A percentile compares a stretch with the other conserved stretches of the same genome.
phyloP scores from a whole-genome alignment of 2,888 invertebrate genomes.

The Oscheius sp. region DNA sequence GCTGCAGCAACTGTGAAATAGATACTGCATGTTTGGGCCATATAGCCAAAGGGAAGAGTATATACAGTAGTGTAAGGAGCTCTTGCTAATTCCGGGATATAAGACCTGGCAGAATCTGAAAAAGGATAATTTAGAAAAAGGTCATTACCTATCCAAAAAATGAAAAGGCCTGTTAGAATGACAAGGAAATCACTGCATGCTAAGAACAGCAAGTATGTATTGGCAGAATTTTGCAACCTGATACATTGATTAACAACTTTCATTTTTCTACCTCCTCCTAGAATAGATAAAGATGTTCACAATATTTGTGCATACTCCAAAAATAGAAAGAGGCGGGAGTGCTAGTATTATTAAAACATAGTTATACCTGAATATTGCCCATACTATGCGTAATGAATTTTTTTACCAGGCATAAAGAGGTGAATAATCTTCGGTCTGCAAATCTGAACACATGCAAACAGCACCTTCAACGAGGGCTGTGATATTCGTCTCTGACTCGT shows the following conservation, averaged over 20 bases:
- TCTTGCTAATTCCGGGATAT: constrained; percentile 62
- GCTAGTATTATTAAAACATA: constrained; percentile 63
- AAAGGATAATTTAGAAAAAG: background rate
- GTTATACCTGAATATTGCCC: constrained; percentile 45
- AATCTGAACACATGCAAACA: constrained; percentile 65
- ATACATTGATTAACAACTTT: background rate
- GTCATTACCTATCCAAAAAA: constrained; percentile 67
- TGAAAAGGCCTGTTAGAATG: constrained; percentile 69
- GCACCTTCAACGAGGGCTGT: constrained; percentile 25
- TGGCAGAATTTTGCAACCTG: constrained; percentile 58
- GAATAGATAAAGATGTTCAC: constrained; percentile 69
- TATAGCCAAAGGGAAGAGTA: constrained; percentile 68
- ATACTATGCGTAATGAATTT: background rate
- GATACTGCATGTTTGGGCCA: constrained; percentile 70
- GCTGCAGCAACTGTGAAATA: constrained; percentile 71
- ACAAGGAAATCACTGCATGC: constrained; percentile 69
- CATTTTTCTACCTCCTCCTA: constrained; percentile 44
- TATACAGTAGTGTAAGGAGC: constrained; percentile 69
- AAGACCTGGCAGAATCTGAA: constrained; percentile 52
- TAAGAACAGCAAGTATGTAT: constrained; percentile 68
- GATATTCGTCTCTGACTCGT: constrained; percentile 39
- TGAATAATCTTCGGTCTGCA: constrained; percentile 68
- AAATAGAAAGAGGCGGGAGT: constrained; percentile 65
- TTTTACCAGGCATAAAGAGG: constrained; percentile 66
- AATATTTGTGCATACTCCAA: constrained; percentile 69